These are phyloP conservation scores for Toxotes lorentzi DNA, from an alignment of 2,797 vertebrate species.

Conservation along the genomic window DNA sequence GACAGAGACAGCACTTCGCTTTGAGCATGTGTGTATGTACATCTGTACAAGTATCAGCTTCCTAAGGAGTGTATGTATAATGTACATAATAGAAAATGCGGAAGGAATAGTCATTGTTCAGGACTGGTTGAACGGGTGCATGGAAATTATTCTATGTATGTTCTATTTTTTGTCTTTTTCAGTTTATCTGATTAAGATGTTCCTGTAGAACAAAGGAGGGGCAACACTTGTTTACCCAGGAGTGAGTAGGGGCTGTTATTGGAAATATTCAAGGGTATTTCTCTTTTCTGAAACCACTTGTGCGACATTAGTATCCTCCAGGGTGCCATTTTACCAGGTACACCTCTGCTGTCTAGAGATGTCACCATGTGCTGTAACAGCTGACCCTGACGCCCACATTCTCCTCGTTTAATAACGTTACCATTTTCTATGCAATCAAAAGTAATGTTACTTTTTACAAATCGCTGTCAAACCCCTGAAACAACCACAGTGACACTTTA, in stretches of 20 bases:
- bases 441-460: constrained; percentile 12
- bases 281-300: constrained; percentile 12
- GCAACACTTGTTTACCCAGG: background rate
- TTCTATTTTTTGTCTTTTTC: constrained; percentile 18
- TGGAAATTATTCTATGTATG: constrained; percentile 50
- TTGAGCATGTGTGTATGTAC: constrained; percentile 61
- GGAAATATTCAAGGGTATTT: background rate
- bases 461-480: constrained; percentile 19
- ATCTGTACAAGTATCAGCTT: constrained; percentile 64
- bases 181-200: constrained; percentile 25
- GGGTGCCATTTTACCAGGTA: constrained; percentile 7
- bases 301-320: background rate
- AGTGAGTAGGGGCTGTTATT: background rate
- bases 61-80: constrained; percentile 59
- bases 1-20: constrained; percentile 41
- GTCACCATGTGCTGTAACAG: background rate
- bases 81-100: constrained; percentile 57
- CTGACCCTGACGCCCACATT: background rate
- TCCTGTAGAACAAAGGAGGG: background rate
- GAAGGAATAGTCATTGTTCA: constrained; percentile 23
- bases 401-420: background rate
- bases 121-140: constrained; percentile 60
- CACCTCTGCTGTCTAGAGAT: constrained; percentile 29
- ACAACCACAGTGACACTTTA: background rate
- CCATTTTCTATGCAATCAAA: constrained; percentile 48